phyloP scores from a whole-genome alignment of 2,888 invertebrate species.

The Phortica okadai region DNA sequence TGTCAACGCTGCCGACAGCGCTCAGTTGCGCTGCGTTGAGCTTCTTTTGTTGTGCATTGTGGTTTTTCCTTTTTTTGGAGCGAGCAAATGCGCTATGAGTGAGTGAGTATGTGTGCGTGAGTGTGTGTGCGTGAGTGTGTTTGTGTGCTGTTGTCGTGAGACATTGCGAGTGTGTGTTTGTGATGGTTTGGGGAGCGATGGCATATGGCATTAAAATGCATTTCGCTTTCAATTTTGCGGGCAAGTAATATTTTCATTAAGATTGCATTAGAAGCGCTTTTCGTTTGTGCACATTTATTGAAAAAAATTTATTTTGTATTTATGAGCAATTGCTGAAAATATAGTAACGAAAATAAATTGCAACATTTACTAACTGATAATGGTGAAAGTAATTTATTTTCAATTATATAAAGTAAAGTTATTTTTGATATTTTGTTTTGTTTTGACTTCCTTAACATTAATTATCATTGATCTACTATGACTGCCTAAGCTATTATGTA shows the following conservation, averaged over 20 bases:
- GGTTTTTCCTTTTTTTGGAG: slow-evolving; percentile 55
- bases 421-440: not conserved
- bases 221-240: slow-evolving; percentile 65
- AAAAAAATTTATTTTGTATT: slow-evolving; percentile 44
- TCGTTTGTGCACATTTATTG: slow-evolving; percentile 47
- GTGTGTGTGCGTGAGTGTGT: slow-evolving; percentile 44
- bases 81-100: slow-evolving; percentile 42
- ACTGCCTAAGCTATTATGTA: slow-evolving; percentile 36
- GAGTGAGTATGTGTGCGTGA: not conserved
- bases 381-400: not conserved
- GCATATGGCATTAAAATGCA: slow-evolving; percentile 69
- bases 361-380: not conserved
- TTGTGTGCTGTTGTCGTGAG: slow-evolving; percentile 31
- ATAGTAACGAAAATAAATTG: not conserved
- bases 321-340: not conserved
- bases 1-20: not conserved
- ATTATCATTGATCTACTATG: slow-evolving; percentile 40
- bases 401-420: not conserved
- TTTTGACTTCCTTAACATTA: slow-evolving; percentile 34
- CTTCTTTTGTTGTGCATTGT: slow-evolving; percentile 66
- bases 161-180: slow-evolving; percentile 54
- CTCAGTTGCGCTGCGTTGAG: slow-evolving; percentile 34
- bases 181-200: slow-evolving; percentile 53
- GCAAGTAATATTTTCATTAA: slow-evolving; percentile 63
- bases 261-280: slow-evolving; percentile 45